These are phyloP conservation scores for Mylabris sibirica DNA, from an alignment of 2,888 invertebrate species.

Conservation along the genomic window DNA sequence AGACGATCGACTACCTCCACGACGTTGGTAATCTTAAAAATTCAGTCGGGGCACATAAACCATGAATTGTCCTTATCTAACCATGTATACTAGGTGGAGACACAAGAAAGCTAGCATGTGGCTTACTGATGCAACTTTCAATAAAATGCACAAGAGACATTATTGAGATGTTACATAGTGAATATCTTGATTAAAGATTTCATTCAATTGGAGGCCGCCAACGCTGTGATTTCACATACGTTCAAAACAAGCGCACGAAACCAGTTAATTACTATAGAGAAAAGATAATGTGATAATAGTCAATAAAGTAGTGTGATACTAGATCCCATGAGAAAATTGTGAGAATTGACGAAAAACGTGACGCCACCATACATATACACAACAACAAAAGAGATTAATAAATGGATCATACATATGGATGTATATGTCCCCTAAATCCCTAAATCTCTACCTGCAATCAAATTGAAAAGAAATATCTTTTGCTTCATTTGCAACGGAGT, in stretches of 20 bases:
- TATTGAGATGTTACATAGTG: slow-evolving; percentile 54
- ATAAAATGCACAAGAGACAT: slow-evolving; percentile 35
- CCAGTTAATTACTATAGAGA: slow-evolving; percentile 52
- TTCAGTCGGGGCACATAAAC: slow-evolving; percentile 41
- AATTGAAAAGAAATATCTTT: not conserved
- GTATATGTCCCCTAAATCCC: not conserved
- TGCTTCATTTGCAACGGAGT: not conserved
- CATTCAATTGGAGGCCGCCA: slow-evolving; percentile 53
- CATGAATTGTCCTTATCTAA: slow-evolving; percentile 43
- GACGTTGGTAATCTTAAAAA: slow-evolving; percentile 46
- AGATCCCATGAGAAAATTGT: slow-evolving; percentile 51
- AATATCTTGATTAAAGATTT: slow-evolving; percentile 52
- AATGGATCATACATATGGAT: not conserved
- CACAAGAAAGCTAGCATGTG: slow-evolving; percentile 44
- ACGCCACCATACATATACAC: slow-evolving; percentile 25
- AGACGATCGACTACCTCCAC: slow-evolving; percentile 52
- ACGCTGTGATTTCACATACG: slow-evolving; percentile 53
- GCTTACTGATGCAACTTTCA: slow-evolving; percentile 38
- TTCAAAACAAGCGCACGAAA: slow-evolving; percentile 53
- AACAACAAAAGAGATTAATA: not conserved
- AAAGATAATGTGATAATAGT: slow-evolving; percentile 50
- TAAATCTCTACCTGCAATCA: not conserved
- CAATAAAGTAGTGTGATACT: slow-evolving; percentile 25
- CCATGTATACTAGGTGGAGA: slow-evolving; percentile 34
- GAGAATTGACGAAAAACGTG: slow-evolving; percentile 54